These are phyloP conservation scores for Drosophila lacertosa DNA, from an alignment of 1,140 invertebrate species.

Conservation along the genomic window DNA sequence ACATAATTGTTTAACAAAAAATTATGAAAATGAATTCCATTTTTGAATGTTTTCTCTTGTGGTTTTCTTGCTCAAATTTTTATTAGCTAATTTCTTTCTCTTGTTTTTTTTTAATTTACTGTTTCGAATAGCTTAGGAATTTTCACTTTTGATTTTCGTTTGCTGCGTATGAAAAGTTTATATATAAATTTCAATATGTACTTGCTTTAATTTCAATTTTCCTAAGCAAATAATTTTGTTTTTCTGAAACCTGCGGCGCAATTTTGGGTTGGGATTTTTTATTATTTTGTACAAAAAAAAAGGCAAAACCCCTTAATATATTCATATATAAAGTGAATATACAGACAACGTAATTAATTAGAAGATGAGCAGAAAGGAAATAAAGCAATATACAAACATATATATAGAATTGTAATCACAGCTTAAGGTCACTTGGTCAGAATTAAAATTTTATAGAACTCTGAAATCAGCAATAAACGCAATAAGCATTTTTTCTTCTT, in stretches of 20 bases:
- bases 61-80: slow-evolving; percentile 13
- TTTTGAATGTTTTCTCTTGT: slow-evolving; percentile 20
- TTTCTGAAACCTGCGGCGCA: not conserved
- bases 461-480: slow-evolving; percentile 12
- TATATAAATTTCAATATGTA: not conserved
- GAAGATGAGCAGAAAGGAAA: not conserved
- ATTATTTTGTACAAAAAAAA: slow-evolving; percentile 1
- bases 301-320: not conserved
- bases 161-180: not conserved
- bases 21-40: slow-evolving; percentile 18
- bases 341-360: not conserved
- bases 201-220: slow-evolving; percentile 1
- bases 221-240: not conserved
- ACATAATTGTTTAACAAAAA: slow-evolving; percentile 17
- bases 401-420: slow-evolving; percentile 14
- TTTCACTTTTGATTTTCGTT: not conserved
- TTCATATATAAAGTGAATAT: not conserved
- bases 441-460: slow-evolving; percentile 9
- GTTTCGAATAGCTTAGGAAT: slow-evolving; percentile 9
- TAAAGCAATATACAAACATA: not conserved
- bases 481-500: slow-evolving; percentile 11
- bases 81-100: slow-evolving; percentile 10
- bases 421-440: slow-evolving; percentile 14
- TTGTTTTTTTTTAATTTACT: slow-evolving; percentile 24
- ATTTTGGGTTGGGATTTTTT: not conserved